Conservation (phyloP, 2,888 invertebrate genomes). For the Eilema depressum region DNA sequence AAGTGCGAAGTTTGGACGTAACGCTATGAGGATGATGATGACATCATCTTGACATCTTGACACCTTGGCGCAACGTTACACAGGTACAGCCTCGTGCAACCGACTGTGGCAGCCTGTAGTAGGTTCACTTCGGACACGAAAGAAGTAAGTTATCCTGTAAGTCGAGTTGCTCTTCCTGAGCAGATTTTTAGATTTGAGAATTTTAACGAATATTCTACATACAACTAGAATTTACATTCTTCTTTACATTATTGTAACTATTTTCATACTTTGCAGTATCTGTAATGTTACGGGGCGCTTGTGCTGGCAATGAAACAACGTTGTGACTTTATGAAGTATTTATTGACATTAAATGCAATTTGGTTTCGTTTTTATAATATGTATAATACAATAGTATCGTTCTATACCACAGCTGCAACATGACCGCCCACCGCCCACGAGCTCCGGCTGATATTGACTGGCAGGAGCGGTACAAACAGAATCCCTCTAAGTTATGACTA, state of each 20-base stretch:
- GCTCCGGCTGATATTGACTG: neutral
- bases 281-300: neutral
- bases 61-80: neutral
- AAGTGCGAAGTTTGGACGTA: too few relatives aligned
- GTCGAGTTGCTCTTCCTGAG: too few relatives aligned
- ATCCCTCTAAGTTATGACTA: neutral
- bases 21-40: too few relatives aligned
- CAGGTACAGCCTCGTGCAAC: neutral
- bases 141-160: too few relatives aligned
- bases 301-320: neutral
- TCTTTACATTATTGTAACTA: too few relatives aligned
- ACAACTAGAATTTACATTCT: neutral
- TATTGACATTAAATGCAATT: slow-evolving; percentile 69
- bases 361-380: slow-evolving; percentile 60
- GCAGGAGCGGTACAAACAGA: neutral
- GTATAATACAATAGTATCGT: slow-evolving; percentile 48
- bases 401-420: slow-evolving; percentile 27
- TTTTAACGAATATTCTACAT: neutral
- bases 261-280: too few relatives aligned
- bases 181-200: too few relatives aligned
- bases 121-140: too few relatives aligned
- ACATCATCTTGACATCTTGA: too few relatives aligned
- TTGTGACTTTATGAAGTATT: slow-evolving; percentile 35
- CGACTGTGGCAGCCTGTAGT: too few relatives aligned
- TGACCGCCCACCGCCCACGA: neutral